Conservation (phyloP, 2,888 invertebrate species). For the Phaonia tiefii region DNA sequence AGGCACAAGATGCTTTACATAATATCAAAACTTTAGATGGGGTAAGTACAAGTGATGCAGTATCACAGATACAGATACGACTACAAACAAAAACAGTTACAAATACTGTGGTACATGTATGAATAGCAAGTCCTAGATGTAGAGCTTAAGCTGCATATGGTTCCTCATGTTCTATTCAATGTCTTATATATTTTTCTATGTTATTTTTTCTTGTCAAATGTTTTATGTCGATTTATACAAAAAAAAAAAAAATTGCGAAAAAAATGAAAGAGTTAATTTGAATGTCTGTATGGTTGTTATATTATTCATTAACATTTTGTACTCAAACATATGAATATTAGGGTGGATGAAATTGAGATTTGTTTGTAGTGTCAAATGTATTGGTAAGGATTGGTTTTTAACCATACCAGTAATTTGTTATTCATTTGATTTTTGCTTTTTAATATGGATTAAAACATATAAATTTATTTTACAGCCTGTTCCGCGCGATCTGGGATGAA, state of each 20-base stretch:
- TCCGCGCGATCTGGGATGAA: too few relatives aligned
- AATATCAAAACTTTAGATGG: constrained; percentile 98
- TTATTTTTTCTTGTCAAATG: constrained; percentile 7
- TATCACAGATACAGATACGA: background rate
- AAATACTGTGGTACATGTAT: constrained; percentile 3
- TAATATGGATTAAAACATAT: too few relatives aligned
- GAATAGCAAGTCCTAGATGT: background rate
- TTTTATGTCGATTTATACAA: background rate
- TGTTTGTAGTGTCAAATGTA: too few relatives aligned
- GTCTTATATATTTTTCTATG: constrained; percentile 10
- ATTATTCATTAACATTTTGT: constrained; percentile 23
- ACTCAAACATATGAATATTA: background rate
- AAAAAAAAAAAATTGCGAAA: too few relatives aligned
- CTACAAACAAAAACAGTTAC: background rate
- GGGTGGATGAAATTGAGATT: too few relatives aligned
- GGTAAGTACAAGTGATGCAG: constrained; percentile 86
- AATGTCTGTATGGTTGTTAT: constrained; percentile 14
- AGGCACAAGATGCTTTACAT: constrained; percentile 99
- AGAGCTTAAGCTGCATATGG: constrained; percentile 40
- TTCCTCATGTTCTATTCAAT: constrained; percentile 22
- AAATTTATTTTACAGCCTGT: too few relatives aligned
- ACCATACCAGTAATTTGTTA: too few relatives aligned
- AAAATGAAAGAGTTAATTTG: constrained; percentile 27
- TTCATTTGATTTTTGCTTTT: too few relatives aligned
- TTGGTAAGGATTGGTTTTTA: too few relatives aligned